Evolutionary conservation across 2,888 invertebrate species (phyloP), one percentile per base, ranked within the genome.

Genomic region (Leptopilina myrica): DNA sequence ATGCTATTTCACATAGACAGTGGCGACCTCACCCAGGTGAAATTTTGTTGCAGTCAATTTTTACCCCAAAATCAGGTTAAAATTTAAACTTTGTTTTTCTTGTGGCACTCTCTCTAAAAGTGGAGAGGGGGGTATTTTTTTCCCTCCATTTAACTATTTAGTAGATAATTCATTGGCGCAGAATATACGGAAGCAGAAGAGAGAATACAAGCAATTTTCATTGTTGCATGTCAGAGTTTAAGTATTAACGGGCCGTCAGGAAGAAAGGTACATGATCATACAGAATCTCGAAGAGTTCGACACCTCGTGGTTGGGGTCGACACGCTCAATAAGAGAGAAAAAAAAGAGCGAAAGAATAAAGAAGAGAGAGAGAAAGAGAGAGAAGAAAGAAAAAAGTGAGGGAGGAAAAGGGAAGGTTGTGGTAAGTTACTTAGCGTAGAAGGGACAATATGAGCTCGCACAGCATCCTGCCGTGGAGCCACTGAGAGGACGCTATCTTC

Each of bases 381-480:
- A 46, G 77, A n/a, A 77, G 67, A 26, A 43, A 43, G 59, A n/a
- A 20, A 20, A 20, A 76, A 65, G 46, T 6, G 20, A 64, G 14
- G 49, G n/a, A 64, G 65, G 43, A 0, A 20, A 20, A 20, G 20
- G 20, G 20, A 33, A 15, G 69, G 77, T 82, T 78, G 78, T 78
- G 78, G 83, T 78, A 80, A 73, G 56, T 73, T 73, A 73, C 73
- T 73, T 73, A 73, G 73, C 73, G 73, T 53, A 56, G 56, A 80
- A 86, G 86, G 88, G 88, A 90, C 90, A 90, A 91, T 91, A 90
- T 89, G 90, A 91, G 87, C 86, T 79, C 82, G 83, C 82, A 76
- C 4, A 33, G 79, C 53, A 81, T 80, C 80, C 81, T 77, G 82
- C 82, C 81, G 80, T 84, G 84, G 81, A 84, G 85, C 85, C 84